Evolutionary conservation across 1,140 invertebrate genomes (phyloP).

Genomic region (Drosophila bocqueti): DNA sequence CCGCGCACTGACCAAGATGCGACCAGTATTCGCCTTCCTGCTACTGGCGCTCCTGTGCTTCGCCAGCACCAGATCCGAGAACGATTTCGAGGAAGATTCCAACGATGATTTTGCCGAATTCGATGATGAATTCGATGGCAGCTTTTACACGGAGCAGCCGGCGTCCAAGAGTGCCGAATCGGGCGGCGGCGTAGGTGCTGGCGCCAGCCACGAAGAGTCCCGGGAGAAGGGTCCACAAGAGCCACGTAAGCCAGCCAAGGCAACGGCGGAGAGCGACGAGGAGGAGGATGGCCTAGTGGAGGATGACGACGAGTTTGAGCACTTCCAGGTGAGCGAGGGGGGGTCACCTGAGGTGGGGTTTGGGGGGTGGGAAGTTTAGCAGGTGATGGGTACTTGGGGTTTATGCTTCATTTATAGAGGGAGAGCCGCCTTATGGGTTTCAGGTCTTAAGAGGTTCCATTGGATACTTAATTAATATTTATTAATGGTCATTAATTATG

Average conservation of each 20-base stretch:
- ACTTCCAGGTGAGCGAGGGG: slow-evolving; percentile 87
- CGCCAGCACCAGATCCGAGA: slow-evolving; percentile 48
- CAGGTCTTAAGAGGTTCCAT: neutral
- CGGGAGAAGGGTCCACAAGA: slow-evolving; percentile 30
- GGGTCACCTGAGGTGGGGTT: neutral
- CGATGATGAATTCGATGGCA: slow-evolving; percentile 95
- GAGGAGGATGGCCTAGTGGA: slow-evolving; percentile 83
- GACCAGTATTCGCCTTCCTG: slow-evolving; percentile 68
- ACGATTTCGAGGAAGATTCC: slow-evolving; percentile 52
- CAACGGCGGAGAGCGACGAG: slow-evolving; percentile 45
- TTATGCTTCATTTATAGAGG: neutral
- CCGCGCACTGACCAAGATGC: slow-evolving; percentile 49
- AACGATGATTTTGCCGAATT: slow-evolving; percentile 98
- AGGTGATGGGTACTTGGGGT: neutral
- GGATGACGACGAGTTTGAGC: slow-evolving; percentile 95
- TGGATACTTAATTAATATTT: slow-evolving; percentile 3
- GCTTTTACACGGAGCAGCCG: slow-evolving; percentile 66
- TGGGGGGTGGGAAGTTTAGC: neutral
- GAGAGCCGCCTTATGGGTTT: neutral
- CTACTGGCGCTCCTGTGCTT: slow-evolving; percentile 63
- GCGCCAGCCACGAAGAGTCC: slow-evolving; percentile 3
- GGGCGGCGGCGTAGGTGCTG: slow-evolving; percentile 19
- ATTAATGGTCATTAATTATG: slow-evolving; percentile 6
- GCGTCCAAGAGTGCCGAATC: slow-evolving; percentile 60
- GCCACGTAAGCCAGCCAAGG: slow-evolving; percentile 16